Conservation (phyloP, 2,888 invertebrate species). For the Lymantria dispar region DNA sequence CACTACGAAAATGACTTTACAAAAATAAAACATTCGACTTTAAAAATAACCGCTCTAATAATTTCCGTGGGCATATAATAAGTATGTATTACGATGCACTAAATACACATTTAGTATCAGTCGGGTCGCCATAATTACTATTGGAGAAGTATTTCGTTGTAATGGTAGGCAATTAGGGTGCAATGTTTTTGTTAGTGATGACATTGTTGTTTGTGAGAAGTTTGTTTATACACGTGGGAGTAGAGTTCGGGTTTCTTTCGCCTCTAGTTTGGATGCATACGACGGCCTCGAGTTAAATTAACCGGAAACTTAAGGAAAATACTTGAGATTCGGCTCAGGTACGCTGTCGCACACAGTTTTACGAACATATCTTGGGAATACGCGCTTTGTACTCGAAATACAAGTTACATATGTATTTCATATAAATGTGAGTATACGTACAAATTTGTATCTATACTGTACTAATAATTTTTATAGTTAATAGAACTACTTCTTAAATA, state of each 20-base stretch:
- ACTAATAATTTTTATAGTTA: too few relatives aligned
- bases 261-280: constrained; percentile 65
- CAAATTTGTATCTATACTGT: too few relatives aligned
- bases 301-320: constrained; percentile 76
- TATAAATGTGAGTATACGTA: too few relatives aligned
- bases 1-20: neutral
- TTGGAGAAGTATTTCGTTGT: constrained; percentile 50
- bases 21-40: neutral
- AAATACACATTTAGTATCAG: constrained; percentile 24
- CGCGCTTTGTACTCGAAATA: too few relatives aligned
- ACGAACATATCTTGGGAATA: neutral
- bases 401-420: too few relatives aligned
- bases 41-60: neutral
- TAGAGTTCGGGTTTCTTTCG: constrained; percentile 37
- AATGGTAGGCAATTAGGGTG: constrained; percentile 64
- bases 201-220: constrained; percentile 73
- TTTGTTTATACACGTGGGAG: constrained; percentile 71
- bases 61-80: constrained; percentile 1
- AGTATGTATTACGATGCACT: constrained; percentile 27
- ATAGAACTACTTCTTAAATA: too few relatives aligned
- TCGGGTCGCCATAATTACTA: constrained; percentile 44
- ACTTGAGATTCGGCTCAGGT: constrained; percentile 71
- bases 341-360: neutral
- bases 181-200: constrained; percentile 65
- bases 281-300: constrained; percentile 73